Conservation (phyloP, 2,888 invertebrate species). For the Cheilosia soror region DNA sequence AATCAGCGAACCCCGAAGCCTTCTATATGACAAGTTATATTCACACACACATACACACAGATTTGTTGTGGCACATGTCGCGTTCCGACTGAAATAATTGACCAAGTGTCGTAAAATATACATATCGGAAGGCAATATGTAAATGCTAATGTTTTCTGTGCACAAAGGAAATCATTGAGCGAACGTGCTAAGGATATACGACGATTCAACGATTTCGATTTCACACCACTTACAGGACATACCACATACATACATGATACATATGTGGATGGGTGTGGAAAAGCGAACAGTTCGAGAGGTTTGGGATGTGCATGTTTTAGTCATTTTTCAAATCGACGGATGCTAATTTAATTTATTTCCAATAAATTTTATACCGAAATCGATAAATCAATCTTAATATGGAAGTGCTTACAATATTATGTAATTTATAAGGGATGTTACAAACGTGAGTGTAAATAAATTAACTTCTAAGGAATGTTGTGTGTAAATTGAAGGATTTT, state of each 20-base stretch:
- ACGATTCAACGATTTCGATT: conserved; percentile 25
- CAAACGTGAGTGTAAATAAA: conserved; percentile 59
- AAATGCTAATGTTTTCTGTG: conserved; percentile 43
- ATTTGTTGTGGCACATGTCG: conserved; percentile 40
- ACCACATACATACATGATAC: too few species aligned
- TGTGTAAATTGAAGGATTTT: not conserved
- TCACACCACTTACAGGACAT: not conserved
- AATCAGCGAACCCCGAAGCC: not conserved
- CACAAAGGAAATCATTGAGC: conserved; percentile 36
- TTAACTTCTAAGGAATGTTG: not conserved
- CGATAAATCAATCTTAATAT: conserved; percentile 66
- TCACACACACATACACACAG: conserved; percentile 10
- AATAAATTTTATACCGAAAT: conserved; percentile 68
- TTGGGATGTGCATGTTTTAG: conserved; percentile 24
- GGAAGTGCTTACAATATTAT: conserved; percentile 27
- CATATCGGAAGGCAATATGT: conserved; percentile 26
- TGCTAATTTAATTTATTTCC: conserved; percentile 73
- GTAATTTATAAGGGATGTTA: conserved; percentile 64
- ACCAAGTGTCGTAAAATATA: conserved; percentile 59
- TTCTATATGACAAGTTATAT: conserved; percentile 34
- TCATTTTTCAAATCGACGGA: conserved; percentile 69
- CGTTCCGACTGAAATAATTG: conserved; percentile 60
- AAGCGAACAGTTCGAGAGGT: not conserved
- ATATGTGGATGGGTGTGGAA: not conserved
- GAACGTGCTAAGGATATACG: conserved; percentile 41